A percentile compares a stretch with the other conserved stretches of the same genome.
Conservation (phyloP, 2,797 vertebrate species). For the Salmo trutta region DNA sequence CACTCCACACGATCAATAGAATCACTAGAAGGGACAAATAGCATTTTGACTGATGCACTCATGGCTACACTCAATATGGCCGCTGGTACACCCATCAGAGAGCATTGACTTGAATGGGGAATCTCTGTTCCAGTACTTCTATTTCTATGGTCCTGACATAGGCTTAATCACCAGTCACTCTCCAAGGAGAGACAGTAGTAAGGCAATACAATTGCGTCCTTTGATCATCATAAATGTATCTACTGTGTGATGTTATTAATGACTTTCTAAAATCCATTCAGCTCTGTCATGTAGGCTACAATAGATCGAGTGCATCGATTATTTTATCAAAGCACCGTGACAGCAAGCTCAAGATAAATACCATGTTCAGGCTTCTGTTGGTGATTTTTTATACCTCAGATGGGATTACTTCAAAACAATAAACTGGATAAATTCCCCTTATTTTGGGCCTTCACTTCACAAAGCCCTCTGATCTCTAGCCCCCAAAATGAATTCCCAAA, state of each 20-base stretch:
- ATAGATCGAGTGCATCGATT: not conserved
- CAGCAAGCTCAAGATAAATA: not conserved
- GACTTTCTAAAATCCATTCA: not conserved
- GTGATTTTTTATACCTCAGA: not conserved
- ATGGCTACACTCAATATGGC: not conserved
- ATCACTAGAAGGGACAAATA: not conserved
- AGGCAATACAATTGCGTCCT: not conserved
- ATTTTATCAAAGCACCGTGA: not conserved
- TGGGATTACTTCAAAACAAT: not conserved
- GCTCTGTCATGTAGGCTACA: not conserved
- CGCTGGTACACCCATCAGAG: not conserved
- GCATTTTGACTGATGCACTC: not conserved
- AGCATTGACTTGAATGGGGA: not conserved
- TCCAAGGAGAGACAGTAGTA: not conserved
- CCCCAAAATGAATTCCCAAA: constrained; percentile 17
- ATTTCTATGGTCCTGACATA: not conserved
- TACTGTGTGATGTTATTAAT: not conserved
- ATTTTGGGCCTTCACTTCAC: not conserved
- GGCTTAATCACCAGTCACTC: not conserved
- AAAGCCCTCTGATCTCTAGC: not conserved
- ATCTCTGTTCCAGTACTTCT: not conserved
- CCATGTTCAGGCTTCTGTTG: not conserved
- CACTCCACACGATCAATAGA: not conserved
- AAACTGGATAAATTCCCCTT: not conserved
- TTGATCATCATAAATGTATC: not conserved